Evolutionary conservation across 2,113 vertebrate genomes (phyloP), one percentile per base, ranked within the genome.

Genomic region (Xenopus borealis): DNA sequence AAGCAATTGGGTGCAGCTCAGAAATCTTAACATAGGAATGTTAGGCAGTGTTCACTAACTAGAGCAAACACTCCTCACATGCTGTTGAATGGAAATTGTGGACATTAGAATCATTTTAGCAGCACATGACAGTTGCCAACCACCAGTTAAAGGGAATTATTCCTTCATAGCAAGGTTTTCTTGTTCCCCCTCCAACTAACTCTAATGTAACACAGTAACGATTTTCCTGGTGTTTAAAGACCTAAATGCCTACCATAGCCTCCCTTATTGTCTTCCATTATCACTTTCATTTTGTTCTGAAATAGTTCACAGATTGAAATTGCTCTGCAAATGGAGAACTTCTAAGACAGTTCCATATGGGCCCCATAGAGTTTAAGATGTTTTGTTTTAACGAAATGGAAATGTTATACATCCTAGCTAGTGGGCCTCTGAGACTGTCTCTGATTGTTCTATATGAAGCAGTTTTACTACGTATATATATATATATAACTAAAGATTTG

Each of bases 381-480:
- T 81, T 50, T 80, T 72, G 83, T 86, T 85, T 72, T 62, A 76
- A 69, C 62, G 73, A 66, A 78, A 75, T 80, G 19, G 62, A 79
- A 82, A 78, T 78, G 81, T 70, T 79, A 66, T 66, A 76, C 79
- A 82, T 86, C 67, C 79, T 83, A 83, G 62, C 81, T 76, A 62
- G 59, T 81, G 77, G 50, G 79, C 73, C 68, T 85, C 66, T 81
- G 76, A 64, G 81, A 77, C 10, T 59, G 72, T 71, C 53, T 76
- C 80, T 82, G 86, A 81, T 83, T 84, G 82, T 86, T 87, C 78
- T 82, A 55, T 33, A 69, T 50, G 3, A 18, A 20, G 55, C 58
- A 62, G 69, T 76, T 55, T 62, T 45, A 53, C 6, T 4, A 50
- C 14, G 11, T 12, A 44, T n/a, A 12, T 33, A 44, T 50, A 59